phyloP scores from a whole-genome alignment of 2,113 vertebrate species.

The Neolamprologus modestus region DNA sequence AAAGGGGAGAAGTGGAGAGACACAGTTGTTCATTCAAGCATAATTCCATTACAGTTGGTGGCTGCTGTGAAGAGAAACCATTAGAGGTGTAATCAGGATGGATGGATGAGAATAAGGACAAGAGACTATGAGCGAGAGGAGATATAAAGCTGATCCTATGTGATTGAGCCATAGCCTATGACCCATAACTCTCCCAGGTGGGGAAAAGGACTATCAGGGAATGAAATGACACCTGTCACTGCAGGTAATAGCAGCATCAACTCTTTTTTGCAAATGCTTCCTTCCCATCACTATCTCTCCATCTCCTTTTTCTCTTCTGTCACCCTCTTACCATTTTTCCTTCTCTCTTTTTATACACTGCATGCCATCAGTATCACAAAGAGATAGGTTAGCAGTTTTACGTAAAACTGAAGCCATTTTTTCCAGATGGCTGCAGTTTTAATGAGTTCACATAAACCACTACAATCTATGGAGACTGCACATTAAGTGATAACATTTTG shows the following conservation, averaged over 20 bases:
- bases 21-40: constrained; percentile 55
- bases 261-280: background rate
- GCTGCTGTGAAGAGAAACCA: constrained; percentile 62
- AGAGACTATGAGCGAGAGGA: background rate
- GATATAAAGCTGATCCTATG: constrained; percentile 29
- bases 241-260: background rate
- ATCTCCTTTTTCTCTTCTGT: background rate
- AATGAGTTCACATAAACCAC: background rate
- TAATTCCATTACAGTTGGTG: constrained; percentile 64
- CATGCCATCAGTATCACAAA: background rate
- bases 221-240: constrained; percentile 34
- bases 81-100: constrained; percentile 66
- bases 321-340: background rate
- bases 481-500: background rate
- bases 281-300: background rate
- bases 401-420: background rate
- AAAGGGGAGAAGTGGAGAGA: constrained; percentile 4
- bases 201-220: background rate
- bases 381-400: background rate
- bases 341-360: background rate
- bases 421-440: background rate
- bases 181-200: constrained; percentile 4
- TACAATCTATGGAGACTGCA: background rate
- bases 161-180: constrained; percentile 40
- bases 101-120: constrained; percentile 50